These are phyloP conservation scores for Etheostoma cragini DNA, from an alignment of 2,113 vertebrate species.

Conservation along the genomic window DNA sequence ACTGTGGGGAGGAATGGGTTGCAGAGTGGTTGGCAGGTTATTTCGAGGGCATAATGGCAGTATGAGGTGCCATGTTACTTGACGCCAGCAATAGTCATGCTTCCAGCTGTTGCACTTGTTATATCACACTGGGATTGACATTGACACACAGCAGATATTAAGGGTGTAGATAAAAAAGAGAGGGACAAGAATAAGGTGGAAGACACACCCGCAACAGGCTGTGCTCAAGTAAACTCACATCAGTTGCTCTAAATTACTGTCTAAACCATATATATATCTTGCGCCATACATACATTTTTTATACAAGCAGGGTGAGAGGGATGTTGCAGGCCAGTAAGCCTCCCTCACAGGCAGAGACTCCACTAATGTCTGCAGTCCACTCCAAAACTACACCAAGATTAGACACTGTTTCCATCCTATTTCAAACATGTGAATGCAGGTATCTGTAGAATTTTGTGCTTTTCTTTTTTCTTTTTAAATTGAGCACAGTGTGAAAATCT, in stretches of 20 bases:
- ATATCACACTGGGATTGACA: not conserved
- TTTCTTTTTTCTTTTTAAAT: not conserved
- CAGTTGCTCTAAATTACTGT: not conserved
- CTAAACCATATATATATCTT: not conserved
- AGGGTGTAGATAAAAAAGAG: not conserved
- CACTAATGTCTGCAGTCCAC: not conserved
- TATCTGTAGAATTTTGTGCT: not conserved
- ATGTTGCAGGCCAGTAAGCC: no score
- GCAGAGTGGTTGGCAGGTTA: constrained; percentile 36
- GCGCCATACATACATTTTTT: no score
- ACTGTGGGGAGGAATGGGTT: constrained; percentile 37
- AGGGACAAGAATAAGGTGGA: not conserved
- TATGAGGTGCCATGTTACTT: constrained; percentile 28
- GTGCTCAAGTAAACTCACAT: not conserved
- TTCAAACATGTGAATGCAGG: not conserved
- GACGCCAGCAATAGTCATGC: not conserved
- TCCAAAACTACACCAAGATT: not conserved
- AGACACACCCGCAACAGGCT: not conserved
- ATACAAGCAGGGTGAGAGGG: not conserved
- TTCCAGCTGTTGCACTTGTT: constrained; percentile 42
- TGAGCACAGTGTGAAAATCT: not conserved
- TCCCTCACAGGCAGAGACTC: no score
- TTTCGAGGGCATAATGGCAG: constrained; percentile 33
- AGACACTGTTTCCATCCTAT: not conserved
- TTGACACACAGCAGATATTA: constrained; percentile 7